Evolutionary conservation across 2,888 invertebrate genomes (phyloP).

Genomic region (Crocallis elinguaria): DNA sequence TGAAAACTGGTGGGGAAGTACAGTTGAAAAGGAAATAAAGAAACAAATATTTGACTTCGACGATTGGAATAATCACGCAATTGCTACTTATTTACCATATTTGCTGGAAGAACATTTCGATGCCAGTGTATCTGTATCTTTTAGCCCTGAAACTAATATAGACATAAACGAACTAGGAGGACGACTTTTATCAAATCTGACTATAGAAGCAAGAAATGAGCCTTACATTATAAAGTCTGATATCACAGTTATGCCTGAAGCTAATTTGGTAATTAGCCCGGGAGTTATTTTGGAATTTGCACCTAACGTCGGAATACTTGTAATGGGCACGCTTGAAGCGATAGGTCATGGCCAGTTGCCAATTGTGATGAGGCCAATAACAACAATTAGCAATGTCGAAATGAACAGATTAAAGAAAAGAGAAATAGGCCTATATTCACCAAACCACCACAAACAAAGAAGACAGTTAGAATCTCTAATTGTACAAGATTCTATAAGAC

Average conservation of each 20-base stretch:
- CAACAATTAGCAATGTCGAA: conserved; percentile 63
- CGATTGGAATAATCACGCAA: conserved; percentile 99
- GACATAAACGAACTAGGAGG: conserved; percentile 91
- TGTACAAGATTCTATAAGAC: conserved; percentile 87
- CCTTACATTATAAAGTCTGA: conserved; percentile 95
- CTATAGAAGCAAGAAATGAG: conserved; percentile 85
- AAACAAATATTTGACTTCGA: conserved; percentile 98
- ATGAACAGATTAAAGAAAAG: conserved; percentile 69
- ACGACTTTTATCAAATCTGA: conserved; percentile 87
- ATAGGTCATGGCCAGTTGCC: conserved; percentile 90
- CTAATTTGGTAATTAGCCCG: conserved; percentile 92
- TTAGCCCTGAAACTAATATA: conserved; percentile 82
- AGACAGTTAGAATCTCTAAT: conserved; percentile 84
- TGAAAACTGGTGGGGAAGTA: conserved; percentile 99
- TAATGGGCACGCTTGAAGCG: conserved; percentile 95
- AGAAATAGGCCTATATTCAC: conserved; percentile 64
- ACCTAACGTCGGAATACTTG: conserved; percentile 97
- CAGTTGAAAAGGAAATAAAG: conserved; percentile 89
- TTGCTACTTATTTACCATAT: conserved; percentile 95
- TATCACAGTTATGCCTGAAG: conserved; percentile 98
- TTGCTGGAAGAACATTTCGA: conserved; percentile 91
- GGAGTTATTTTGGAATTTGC: conserved; percentile 97
- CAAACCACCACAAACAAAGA: conserved; percentile 66
- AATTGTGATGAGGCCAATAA: conserved; percentile 90
- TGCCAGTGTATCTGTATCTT: conserved; percentile 89